phyloP scores from a whole-genome alignment of 2,113 vertebrate species.

The Scalopus aquaticus region DNA sequence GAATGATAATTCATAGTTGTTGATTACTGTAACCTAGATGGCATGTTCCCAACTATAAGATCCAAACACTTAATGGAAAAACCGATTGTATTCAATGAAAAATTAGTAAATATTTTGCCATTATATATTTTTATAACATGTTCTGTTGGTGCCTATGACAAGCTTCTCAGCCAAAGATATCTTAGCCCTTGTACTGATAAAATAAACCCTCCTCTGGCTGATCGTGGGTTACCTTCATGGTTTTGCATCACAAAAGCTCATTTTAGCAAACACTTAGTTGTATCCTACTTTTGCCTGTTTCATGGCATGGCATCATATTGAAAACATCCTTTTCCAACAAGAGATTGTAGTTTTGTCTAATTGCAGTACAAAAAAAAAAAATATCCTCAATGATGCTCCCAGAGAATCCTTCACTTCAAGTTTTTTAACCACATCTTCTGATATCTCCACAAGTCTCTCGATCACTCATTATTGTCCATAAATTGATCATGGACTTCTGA shows the following conservation, averaged over 20 bases:
- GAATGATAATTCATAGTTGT: no score
- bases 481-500: neutral
- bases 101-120: neutral
- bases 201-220: neutral
- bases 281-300: neutral
- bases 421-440: neutral
- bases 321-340: neutral
- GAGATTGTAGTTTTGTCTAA: neutral
- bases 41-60: neutral
- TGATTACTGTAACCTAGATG: no score
- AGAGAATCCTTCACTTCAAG: neutral
- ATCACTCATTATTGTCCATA: neutral
- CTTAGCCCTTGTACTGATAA: neutral
- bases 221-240: no score
- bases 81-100: neutral
- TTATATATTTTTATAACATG: neutral
- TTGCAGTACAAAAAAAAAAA: neutral
- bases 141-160: neutral
- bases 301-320: neutral
- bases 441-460: neutral
- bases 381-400: no score
- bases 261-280: neutral
- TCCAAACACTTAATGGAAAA: neutral
- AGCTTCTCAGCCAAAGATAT: neutral
- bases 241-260: neutral